Evolutionary conservation across 2,113 vertebrate species (phyloP), one percentile per base, ranked within the genome.

Genomic region (Cairina moschata): DNA sequence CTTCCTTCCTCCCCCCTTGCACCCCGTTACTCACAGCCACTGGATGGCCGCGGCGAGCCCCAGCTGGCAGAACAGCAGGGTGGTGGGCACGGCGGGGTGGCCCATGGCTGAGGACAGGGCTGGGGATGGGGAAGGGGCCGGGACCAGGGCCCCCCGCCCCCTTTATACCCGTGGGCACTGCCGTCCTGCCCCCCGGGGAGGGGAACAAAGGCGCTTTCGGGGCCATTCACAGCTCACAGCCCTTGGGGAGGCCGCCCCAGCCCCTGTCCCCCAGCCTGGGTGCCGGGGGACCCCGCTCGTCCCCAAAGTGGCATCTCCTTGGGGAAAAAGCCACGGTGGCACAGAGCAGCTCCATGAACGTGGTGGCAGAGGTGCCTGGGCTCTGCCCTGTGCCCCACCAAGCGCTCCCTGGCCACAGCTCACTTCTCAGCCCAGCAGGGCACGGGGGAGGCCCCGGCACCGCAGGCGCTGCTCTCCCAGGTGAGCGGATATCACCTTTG

Each of bases 1-100:
- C 36, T 7, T 48, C 46, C 10, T 48, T 48, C 46, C 46, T 48
- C 40, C 46, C 34, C 36, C 50, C 34, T 8, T 48, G 48, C 17
- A 11, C 32, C 31, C 34, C 6, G 3, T 32, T 55, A 97, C 98
- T 98, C 94, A 98, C 98, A 98, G 97, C 98, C 98, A 98, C 62
- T 97, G 97, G 59, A 98, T 97, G 60, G 96, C 98, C 5, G 58
- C 48, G 8, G 81, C 72, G 34, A 95, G 65, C 36, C 88, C 54
- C 91, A 97, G 83, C 29, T 86, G 81, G 90, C 90, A 80, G 84
- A 91, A 80, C 91, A 96, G 46, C 22, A n/a, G n/a, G 5, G 71
- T 65, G 15, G 28, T 28, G 5, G 60, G 62, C 81, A 29, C 14
- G 11, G 11, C 1, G 32, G 38, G 40, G 86, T 2, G 9, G 15